These are phyloP conservation scores for Diachrysia chrysitis DNA, from an alignment of 2,888 invertebrate genomes.

Conservation along the genomic window DNA sequence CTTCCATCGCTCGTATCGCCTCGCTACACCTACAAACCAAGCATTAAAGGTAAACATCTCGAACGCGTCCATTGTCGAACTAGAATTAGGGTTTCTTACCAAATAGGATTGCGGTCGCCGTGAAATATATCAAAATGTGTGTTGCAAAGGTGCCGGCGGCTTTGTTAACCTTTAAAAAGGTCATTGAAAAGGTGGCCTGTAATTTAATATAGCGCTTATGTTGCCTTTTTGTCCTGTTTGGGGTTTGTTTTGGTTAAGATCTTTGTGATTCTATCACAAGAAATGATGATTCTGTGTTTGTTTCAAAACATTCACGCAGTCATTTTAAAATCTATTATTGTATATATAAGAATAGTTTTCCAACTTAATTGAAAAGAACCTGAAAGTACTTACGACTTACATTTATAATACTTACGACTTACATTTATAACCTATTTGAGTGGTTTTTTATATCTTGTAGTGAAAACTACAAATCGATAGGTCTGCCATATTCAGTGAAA, in stretches of 20 bases:
- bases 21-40: slow-evolving; percentile 21
- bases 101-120: slow-evolving; percentile 67
- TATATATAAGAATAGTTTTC: too few relatives aligned
- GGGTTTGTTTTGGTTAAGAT: slow-evolving; percentile 23
- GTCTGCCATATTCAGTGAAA: not conserved
- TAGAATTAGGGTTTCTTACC: slow-evolving; percentile 61
- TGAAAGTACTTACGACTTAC: too few relatives aligned
- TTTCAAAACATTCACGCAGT: not conserved
- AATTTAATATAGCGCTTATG: slow-evolving; percentile 54
- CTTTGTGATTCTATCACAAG: not conserved
- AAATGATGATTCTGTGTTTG: not conserved
- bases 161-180: slow-evolving; percentile 57
- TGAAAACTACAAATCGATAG: too few relatives aligned
- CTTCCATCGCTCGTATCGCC: slow-evolving; percentile 13
- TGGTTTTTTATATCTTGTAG: too few relatives aligned
- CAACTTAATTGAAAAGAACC: too few relatives aligned
- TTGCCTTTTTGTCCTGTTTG: slow-evolving; percentile 24
- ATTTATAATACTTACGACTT: too few relatives aligned
- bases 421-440: too few relatives aligned
- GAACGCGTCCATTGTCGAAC: slow-evolving; percentile 62
- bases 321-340: too few relatives aligned
- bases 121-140: slow-evolving; percentile 63
- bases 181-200: slow-evolving; percentile 54
- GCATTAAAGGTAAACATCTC: slow-evolving; percentile 60
- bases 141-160: slow-evolving; percentile 36